Conservation (phyloP, 2,888 invertebrate species). For the Sesamia inferens region DNA sequence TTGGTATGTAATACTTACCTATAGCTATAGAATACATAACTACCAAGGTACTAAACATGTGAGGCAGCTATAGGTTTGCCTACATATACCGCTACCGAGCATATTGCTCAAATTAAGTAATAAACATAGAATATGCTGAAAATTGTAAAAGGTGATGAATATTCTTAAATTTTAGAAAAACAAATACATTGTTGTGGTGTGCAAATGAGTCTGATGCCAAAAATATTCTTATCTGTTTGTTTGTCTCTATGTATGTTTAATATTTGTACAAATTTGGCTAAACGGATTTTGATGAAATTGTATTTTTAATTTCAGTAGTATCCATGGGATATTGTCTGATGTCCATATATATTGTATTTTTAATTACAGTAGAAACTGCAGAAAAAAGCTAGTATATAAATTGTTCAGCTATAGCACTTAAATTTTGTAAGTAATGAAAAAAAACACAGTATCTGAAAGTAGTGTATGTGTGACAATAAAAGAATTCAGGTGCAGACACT, state of each 20-base stretch:
- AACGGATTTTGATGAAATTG: not conserved
- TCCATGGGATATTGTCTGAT: not conserved
- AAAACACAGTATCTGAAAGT: not conserved
- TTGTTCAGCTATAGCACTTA: no score
- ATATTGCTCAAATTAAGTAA: not conserved
- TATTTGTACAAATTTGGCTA: not conserved
- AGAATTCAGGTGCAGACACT: not conserved
- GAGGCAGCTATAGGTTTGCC: constrained; percentile 1
- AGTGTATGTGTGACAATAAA: not conserved
- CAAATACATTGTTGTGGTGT: not conserved
- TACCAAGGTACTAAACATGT: constrained; percentile 12
- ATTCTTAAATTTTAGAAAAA: not conserved
- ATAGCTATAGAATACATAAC: not conserved
- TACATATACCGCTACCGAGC: not conserved
- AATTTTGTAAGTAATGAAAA: not conserved
- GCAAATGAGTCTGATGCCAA: not conserved
- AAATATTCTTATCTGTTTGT: not conserved
- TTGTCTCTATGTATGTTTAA: not conserved
- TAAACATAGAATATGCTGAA: not conserved
- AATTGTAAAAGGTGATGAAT: no score
- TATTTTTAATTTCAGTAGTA: not conserved
- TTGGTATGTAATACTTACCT: not conserved
- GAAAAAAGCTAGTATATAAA: not conserved
- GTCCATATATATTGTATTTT: no score
- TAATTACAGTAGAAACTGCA: not conserved